Percentiles rank a stretch among this genome's conserved stretches.
phyloP scores from a whole-genome alignment of 2,113 vertebrate genomes.

The Alligator mississippiensis region DNA sequence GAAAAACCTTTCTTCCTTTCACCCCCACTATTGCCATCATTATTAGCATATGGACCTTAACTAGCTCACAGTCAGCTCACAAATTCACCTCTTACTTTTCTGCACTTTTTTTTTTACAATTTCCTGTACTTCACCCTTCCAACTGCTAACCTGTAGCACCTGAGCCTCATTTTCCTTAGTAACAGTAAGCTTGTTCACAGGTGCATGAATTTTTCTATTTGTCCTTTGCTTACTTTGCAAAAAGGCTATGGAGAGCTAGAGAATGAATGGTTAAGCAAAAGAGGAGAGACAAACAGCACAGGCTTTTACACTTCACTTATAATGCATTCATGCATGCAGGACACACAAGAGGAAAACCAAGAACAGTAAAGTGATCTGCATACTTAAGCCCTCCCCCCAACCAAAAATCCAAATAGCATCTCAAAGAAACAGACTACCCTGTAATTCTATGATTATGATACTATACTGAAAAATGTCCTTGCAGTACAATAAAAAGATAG shows the following conservation, averaged over 20 bases:
- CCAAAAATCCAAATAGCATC: background rate
- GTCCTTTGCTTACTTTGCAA: background rate
- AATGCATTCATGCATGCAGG: fast-evolving
- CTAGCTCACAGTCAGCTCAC: no score
- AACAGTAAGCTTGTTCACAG: background rate
- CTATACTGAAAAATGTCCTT: background rate
- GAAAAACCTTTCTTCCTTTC: fast-evolving
- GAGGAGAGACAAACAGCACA: background rate
- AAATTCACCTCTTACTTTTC: no score
- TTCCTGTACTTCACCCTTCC: fast-evolving
- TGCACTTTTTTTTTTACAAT: background rate
- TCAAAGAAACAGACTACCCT: background rate
- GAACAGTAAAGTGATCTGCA: background rate
- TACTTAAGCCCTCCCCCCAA: background rate
- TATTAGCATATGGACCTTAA: background rate
- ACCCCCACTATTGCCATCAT: background rate
- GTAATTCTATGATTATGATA: background rate
- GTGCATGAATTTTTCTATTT: background rate
- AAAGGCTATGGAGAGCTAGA: background rate
- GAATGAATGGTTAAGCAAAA: background rate
- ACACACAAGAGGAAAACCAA: background rate
- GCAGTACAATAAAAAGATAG: background rate
- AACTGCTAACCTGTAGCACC: background rate
- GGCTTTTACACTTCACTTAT: background rate
- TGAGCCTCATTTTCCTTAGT: background rate